These are phyloP conservation scores for Brachionus asplanchnoidis DNA, from an alignment of 1,140 invertebrate species.

Conservation along the genomic window DNA sequence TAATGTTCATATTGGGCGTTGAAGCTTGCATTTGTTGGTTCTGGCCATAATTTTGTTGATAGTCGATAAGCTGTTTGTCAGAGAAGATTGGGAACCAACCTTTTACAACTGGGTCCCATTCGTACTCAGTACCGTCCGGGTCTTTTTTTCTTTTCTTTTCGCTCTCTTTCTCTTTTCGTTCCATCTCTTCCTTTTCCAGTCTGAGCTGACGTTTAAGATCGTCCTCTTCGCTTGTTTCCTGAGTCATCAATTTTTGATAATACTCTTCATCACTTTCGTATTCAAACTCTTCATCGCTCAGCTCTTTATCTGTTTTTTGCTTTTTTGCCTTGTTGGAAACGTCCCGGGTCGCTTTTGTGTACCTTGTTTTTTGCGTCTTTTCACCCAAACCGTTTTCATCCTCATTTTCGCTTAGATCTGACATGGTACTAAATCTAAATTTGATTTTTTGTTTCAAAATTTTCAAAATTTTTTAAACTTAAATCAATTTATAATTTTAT, in stretches of 20 bases:
- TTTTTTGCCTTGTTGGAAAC: neutral
- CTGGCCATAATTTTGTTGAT: slow-evolving; percentile 32
- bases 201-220: slow-evolving; percentile 19
- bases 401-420: neutral
- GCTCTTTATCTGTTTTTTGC: neutral
- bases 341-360: neutral
- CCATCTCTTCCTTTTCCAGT: slow-evolving; percentile 26
- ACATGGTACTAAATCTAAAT: neutral
- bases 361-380: neutral
- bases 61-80: slow-evolving; percentile 18
- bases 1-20: neutral
- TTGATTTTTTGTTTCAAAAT: neutral
- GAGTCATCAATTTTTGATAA: neutral
- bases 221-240: neutral
- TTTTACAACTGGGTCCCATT: slow-evolving; percentile 68
- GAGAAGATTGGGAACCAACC: slow-evolving; percentile 40
- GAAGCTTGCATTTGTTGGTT: neutral
- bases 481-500: neutral
- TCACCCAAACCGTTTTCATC: neutral
- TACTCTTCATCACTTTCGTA: slow-evolving; percentile 31
- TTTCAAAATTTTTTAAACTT: neutral
- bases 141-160: slow-evolving; percentile 67
- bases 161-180: neutral
- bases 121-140: slow-evolving; percentile 77
- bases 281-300: neutral